Percentiles rank a stretch among this genome's conserved stretches.
Conservation (phyloP, 2,113 vertebrate species). For the Vimba vimba region DNA sequence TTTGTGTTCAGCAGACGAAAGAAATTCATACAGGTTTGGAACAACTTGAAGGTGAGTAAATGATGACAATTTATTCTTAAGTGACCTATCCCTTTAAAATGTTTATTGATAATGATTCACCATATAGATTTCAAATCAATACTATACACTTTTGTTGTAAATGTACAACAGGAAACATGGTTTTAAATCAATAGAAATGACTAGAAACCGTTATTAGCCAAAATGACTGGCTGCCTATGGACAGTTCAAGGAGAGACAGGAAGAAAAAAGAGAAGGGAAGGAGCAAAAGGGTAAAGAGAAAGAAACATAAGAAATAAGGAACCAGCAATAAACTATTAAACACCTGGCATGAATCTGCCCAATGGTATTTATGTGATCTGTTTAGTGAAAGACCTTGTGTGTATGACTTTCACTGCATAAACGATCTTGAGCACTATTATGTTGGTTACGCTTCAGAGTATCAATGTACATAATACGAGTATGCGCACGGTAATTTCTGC, state of each 20-base stretch:
- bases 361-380: neutral
- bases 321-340: neutral
- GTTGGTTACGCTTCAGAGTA: neutral
- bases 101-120: neutral
- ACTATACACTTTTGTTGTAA: neutral
- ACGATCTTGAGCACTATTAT: neutral
- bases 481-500: neutral
- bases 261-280: neutral
- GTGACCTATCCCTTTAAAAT: neutral
- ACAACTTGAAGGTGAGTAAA: too few relatives aligned
- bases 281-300: neutral
- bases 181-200: neutral
- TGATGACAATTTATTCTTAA: too few relatives aligned
- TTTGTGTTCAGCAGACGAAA: too few relatives aligned
- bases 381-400: neutral
- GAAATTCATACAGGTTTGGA: too few relatives aligned
- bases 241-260: neutral
- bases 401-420: neutral
- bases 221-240: neutral
- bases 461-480: neutral
- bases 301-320: neutral
- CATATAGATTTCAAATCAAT: neutral
- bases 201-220: neutral
- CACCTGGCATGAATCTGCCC: too few relatives aligned
- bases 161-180: neutral